Percentiles rank a stretch among this genome's conserved stretches.
phyloP scores from a whole-genome alignment of 1,140 invertebrate genomes.

The Drosophila azteca region DNA sequence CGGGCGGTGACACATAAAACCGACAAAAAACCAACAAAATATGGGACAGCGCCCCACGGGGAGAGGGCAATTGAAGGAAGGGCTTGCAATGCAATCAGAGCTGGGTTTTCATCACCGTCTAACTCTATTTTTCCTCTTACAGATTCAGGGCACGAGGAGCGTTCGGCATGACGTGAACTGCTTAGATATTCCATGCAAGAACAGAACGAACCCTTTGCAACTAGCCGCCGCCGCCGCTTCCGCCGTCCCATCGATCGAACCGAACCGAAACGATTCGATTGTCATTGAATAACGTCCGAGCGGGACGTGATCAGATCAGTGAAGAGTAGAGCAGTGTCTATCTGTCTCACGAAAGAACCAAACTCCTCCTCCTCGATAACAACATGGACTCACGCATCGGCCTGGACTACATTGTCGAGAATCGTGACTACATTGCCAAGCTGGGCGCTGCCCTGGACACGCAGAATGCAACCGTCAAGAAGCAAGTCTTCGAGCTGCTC shows the following conservation, averaged over 20 bases:
- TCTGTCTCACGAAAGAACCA: slow-evolving; percentile 2
- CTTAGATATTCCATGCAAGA: slow-evolving; percentile 68
- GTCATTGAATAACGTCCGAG: slow-evolving; percentile 1
- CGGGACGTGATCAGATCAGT: slow-evolving; percentile 41
- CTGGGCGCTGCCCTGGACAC: slow-evolving; percentile 95
- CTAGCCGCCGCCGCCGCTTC: slow-evolving; percentile 54
- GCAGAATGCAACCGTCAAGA: slow-evolving; percentile 93
- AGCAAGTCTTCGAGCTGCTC: slow-evolving; percentile 95
- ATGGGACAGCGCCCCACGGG: slow-evolving; percentile 16
- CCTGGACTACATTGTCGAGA: slow-evolving; percentile 96
- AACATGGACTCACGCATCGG: slow-evolving; percentile 93
- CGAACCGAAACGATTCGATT: slow-evolving; percentile 27
- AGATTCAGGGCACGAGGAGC: slow-evolving; percentile 67
- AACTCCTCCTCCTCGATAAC: neutral
- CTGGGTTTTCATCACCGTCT: slow-evolving; percentile 35
- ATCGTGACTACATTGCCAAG: slow-evolving; percentile 95
- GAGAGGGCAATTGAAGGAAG: slow-evolving; percentile 50
- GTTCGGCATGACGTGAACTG: slow-evolving; percentile 70
- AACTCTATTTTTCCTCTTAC: slow-evolving; percentile 42
- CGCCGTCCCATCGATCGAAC: slow-evolving; percentile 30
- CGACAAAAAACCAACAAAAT: too few species aligned
- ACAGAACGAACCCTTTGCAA: slow-evolving; percentile 41
- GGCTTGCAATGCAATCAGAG: slow-evolving; percentile 50
- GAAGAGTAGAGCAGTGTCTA: slow-evolving; percentile 10
- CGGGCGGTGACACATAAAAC: slow-evolving; percentile 48